These are phyloP conservation scores for Ricordea florida DNA, from an alignment of 92 coral and sea anemone genomes.

Conservation along the genomic window DNA sequence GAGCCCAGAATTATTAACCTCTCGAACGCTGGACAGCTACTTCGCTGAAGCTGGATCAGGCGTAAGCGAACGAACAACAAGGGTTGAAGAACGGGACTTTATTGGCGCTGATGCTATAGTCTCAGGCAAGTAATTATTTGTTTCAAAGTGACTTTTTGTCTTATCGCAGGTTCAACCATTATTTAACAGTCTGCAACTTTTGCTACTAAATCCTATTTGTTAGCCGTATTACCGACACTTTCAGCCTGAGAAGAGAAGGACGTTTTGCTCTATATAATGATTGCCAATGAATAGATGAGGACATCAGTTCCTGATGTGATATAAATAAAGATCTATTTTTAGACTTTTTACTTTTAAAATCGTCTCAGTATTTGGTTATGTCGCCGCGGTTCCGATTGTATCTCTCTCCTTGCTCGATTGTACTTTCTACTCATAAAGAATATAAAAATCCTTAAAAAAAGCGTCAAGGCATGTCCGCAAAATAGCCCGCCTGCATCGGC, in stretches of 20 bases:
- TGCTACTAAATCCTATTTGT: too few relatives aligned
- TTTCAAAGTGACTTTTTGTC: not conserved
- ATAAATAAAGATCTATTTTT: not conserved
- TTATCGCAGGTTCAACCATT: not conserved
- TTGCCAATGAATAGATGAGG: not conserved
- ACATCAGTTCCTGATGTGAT: not conserved
- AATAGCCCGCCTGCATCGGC: not conserved
- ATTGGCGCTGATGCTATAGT: constrained; percentile 5
- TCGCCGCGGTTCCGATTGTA: not conserved
- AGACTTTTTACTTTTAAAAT: not conserved
- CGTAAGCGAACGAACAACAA: not conserved
- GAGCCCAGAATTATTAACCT: not conserved
- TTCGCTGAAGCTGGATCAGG: not conserved
- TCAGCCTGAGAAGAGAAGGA: not conserved
- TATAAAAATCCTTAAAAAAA: constrained; percentile 9
- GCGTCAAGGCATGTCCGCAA: constrained; percentile 13
- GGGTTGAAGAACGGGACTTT: constrained; percentile 10
- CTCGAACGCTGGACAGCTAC: not conserved
- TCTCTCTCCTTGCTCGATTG: not conserved
- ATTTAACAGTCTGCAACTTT: too few relatives aligned
- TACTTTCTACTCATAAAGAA: not conserved
- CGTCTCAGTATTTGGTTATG: not conserved
- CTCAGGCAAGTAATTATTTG: not conserved
- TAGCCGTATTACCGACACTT: too few relatives aligned
- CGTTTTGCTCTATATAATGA: not conserved